These are phyloP conservation scores for Microplitis manilae DNA, from an alignment of 2,888 invertebrate genomes.

Conservation along the genomic window DNA sequence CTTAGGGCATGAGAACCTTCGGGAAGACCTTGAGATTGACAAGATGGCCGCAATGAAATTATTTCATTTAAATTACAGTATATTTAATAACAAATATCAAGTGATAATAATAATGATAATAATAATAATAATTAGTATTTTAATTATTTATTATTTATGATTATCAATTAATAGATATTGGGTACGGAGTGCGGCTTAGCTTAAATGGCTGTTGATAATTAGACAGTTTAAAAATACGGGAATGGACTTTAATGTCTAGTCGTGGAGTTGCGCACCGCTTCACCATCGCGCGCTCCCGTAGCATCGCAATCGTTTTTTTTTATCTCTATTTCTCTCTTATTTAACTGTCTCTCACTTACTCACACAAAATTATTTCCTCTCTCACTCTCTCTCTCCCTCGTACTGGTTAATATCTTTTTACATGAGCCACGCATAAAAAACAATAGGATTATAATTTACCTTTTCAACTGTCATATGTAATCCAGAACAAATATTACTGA, in stretches of 20 bases:
- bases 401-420: background rate
- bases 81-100: background rate
- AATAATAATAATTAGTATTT: too few species aligned
- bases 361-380: background rate
- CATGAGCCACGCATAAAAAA: slow-evolving; percentile 1
- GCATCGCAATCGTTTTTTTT: slow-evolving; percentile 18
- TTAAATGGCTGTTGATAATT: too few species aligned
- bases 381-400: background rate
- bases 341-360: background rate
- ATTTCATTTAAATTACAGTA: background rate
- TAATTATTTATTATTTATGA: too few species aligned
- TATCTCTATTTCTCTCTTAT: slow-evolving; percentile 1
- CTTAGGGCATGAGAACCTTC: slow-evolving; percentile 4
- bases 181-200: too few species aligned
- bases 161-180: too few species aligned
- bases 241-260: background rate
- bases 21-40: slow-evolving; percentile 8
- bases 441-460: slow-evolving; percentile 34
- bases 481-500: slow-evolving; percentile 26
- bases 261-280: slow-evolving; percentile 17
- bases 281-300: background rate
- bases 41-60: background rate
- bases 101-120: too few species aligned
- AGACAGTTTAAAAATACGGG: background rate
- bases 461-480: slow-evolving; percentile 36